Percentiles rank a stretch among this genome's conserved stretches.
phyloP scores from a whole-genome alignment of 2,113 vertebrate species.

The Eleginops maclovinus region DNA sequence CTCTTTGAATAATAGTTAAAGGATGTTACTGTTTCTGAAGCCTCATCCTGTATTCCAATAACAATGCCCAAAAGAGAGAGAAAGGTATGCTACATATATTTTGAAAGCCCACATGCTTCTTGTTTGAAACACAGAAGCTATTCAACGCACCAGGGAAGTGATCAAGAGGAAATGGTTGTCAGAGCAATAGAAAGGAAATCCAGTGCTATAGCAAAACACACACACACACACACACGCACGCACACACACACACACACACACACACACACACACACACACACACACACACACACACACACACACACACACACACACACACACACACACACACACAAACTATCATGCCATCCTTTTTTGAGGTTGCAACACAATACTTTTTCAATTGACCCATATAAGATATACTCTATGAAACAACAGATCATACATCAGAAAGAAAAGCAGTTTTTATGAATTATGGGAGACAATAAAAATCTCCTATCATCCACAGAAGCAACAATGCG shows the following conservation, averaged over 20 bases:
- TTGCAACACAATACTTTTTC: neutral
- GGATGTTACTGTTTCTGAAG: too few species aligned
- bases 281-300: neutral
- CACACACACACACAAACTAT: too few species aligned
- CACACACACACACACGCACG: neutral
- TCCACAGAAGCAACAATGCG: neutral
- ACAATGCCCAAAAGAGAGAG: constrained; percentile 4
- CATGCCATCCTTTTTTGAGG: constrained; percentile 5
- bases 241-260: too few species aligned
- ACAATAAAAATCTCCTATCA: neutral
- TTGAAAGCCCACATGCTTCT: constrained; percentile 40
- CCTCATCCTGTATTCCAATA: neutral
- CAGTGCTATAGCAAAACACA: neutral
- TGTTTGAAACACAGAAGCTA: constrained; percentile 21
- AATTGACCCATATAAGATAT: neutral
- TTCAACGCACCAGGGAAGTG: constrained; percentile 1
- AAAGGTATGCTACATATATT: constrained; percentile 6
- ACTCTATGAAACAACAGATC: neutral
- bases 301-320: neutral
- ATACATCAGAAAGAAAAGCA: too few species aligned
- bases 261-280: too few species aligned
- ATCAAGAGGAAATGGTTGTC: constrained; percentile 30
- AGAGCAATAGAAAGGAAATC: constrained; percentile 11
- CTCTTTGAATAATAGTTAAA: neutral
- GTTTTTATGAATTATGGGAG: neutral